Evolutionary conservation across 2,888 invertebrate species (phyloP).

Genomic region (Drosophila fulvimacula): DNA sequence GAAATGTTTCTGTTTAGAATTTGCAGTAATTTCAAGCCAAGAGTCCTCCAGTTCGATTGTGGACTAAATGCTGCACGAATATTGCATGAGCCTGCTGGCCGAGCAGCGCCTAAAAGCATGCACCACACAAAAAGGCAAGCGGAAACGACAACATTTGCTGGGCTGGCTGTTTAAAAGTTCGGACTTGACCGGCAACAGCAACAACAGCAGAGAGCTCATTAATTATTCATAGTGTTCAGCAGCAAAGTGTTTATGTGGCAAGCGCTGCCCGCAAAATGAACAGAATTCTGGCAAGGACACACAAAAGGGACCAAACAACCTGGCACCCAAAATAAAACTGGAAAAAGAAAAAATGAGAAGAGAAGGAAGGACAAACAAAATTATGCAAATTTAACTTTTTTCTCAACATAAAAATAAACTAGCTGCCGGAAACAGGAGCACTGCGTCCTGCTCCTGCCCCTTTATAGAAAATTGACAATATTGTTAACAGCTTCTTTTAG

Average conservation of each 20-base stretch:
- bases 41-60: not conserved
- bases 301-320: conserved; percentile 51
- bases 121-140: conserved; percentile 32
- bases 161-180: conserved; percentile 44
- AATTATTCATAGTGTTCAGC: conserved; percentile 75
- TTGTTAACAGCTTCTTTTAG: conserved; percentile 73
- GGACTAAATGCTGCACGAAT: conserved; percentile 52
- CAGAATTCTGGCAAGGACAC: conserved; percentile 42
- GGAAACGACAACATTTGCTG: conserved; percentile 24
- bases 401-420: conserved; percentile 69
- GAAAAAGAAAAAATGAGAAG: not conserved
- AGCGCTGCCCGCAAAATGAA: conserved; percentile 63
- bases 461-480: conserved; percentile 68
- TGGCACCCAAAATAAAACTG: conserved; percentile 9
- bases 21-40: conserved; percentile 1
- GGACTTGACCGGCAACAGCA: conserved; percentile 15
- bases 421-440: conserved; percentile 20
- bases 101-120: conserved; percentile 33
- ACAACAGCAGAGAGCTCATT: conserved; percentile 58
- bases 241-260: conserved; percentile 74
- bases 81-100: conserved; percentile 51
- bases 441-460: not conserved
- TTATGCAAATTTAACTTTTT: conserved; percentile 73
- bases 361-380: conserved; percentile 32
- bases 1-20: not conserved